A percentile compares a stretch with the other conserved stretches of the same genome.
Conservation (phyloP, 2,888 invertebrate species). For the Galerucella pusilla region DNA sequence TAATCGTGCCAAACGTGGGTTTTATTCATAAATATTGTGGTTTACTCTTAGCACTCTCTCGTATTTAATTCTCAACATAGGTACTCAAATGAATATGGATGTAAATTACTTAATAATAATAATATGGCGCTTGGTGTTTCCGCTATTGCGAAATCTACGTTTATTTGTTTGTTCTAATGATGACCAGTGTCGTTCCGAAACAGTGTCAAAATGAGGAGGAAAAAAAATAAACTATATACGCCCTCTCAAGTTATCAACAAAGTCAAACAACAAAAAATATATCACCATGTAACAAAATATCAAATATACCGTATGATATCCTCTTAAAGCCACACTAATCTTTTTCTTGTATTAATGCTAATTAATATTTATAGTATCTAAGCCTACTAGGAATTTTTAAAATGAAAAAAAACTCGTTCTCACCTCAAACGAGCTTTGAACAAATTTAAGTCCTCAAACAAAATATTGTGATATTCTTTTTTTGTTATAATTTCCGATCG, state of each 20-base stretch:
- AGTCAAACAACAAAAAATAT: no score
- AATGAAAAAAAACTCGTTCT: conserved; percentile 17
- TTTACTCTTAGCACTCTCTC: conserved; percentile 32
- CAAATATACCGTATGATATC: neutral
- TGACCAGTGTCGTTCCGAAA: no score
- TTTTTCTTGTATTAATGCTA: neutral
- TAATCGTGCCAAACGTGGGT: conserved; percentile 40
- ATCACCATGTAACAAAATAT: no score
- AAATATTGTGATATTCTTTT: conserved; percentile 25
- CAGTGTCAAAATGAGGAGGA: no score
- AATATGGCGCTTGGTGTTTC: conserved; percentile 21
- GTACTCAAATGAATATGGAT: conserved; percentile 10
- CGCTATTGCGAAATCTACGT: conserved; percentile 20
- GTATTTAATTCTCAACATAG: neutral
- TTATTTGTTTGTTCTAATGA: neutral
- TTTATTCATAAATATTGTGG: conserved; percentile 41
- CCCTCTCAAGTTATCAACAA: no score
- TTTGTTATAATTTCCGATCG: conserved; percentile 10
- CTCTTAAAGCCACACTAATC: neutral
- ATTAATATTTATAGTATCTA: conserved; percentile 10
- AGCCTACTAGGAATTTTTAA: conserved; percentile 5
- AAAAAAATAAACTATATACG: no score
- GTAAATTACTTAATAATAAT: conserved; percentile 20
- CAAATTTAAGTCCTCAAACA: conserved; percentile 9
- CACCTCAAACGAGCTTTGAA: conserved; percentile 6